phyloP scores from a whole-genome alignment of 1,140 invertebrate genomes.

The Schlechtendalia chinensis region DNA sequence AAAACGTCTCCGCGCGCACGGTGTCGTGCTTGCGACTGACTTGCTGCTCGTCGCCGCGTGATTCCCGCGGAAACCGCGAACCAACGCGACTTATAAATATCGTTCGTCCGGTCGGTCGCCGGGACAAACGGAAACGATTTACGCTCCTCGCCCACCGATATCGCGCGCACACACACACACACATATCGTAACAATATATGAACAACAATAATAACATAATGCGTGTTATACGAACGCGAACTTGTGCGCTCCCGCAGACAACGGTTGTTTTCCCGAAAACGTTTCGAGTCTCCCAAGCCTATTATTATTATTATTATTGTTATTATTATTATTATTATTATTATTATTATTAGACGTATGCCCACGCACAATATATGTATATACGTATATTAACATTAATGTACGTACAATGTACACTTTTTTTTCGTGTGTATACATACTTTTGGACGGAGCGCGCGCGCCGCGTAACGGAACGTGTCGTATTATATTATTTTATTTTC shows the following conservation, averaged over 20 bases:
- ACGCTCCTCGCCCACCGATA: neutral
- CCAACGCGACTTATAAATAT: too few relatives aligned
- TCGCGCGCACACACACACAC: neutral
- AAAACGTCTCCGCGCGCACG: neutral
- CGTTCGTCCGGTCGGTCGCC: neutral
- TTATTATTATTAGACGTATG: neutral
- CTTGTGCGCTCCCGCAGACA: slow-evolving; percentile 4
- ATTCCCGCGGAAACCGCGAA: neutral
- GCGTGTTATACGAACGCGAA: too few relatives aligned
- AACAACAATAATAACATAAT: neutral
- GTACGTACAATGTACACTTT: too few relatives aligned
- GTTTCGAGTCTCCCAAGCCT: neutral
- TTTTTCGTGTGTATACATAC: too few relatives aligned
- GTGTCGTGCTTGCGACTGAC: neutral
- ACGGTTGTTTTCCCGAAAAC: slow-evolving; percentile 14
- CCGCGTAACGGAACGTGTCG: slow-evolving; percentile 28
- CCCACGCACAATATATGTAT: neutral
- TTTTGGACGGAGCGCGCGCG: neutral
- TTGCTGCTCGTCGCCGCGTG: neutral
- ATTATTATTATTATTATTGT: slow-evolving; percentile 16
- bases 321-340: neutral
- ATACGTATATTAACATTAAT: neutral
- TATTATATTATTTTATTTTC: neutral
- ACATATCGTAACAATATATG: neutral
- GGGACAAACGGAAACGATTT: neutral